These are phyloP conservation scores for Neotoma lepida DNA, from an alignment of 2,113 vertebrate species.

Conservation along the genomic window DNA sequence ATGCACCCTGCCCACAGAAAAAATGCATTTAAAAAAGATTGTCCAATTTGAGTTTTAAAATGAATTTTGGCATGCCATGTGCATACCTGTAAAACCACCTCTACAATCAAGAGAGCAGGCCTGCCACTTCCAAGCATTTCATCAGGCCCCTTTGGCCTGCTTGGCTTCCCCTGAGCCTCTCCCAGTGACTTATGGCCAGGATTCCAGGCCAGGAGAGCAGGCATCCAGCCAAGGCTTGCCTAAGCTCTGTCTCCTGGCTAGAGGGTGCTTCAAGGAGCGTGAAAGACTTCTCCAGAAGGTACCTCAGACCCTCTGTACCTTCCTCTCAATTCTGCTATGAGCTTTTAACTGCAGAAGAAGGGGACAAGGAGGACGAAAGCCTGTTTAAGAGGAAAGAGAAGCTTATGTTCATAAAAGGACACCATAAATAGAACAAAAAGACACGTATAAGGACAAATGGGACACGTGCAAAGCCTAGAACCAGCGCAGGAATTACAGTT, in stretches of 20 bases:
- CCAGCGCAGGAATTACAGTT: not conserved
- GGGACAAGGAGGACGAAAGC: not conserved
- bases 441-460: not conserved
- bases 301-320: not conserved
- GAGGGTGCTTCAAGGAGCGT: not conserved
- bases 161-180: not conserved
- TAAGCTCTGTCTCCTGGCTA: not conserved
- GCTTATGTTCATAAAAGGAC: not conserved
- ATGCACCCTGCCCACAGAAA: not conserved
- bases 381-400: not conserved
- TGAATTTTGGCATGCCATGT: not conserved
- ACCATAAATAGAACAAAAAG: constrained; percentile 9
- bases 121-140: not conserved
- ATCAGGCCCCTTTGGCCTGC: not conserved
- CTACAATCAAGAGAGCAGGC: not conserved
- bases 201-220: not conserved
- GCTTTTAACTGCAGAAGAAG: not conserved
- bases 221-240: not conserved
- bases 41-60: not conserved
- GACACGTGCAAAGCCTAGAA: not conserved
- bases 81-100: not conserved
- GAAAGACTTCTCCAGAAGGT: not conserved
- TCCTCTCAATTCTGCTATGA: not conserved
- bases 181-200: not conserved
- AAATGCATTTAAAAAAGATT: not conserved